These are phyloP conservation scores for Peromyscus nudipes DNA, from an alignment of 2,797 vertebrate genomes.

Conservation along the genomic window DNA sequence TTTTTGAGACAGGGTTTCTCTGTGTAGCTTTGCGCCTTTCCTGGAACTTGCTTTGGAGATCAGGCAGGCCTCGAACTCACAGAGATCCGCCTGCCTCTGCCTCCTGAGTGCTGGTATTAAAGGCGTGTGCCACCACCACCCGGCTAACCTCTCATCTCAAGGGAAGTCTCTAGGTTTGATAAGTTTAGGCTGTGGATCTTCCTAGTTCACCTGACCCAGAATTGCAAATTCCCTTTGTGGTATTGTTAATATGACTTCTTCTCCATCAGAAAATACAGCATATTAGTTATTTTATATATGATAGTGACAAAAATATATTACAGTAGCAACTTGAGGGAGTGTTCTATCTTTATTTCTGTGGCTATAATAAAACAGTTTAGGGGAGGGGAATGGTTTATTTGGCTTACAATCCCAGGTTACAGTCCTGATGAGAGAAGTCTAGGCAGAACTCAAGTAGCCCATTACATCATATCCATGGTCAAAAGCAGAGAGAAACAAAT, in stretches of 20 bases:
- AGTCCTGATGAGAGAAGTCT: background rate
- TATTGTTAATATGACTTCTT: background rate
- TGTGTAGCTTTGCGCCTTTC: too few relatives aligned
- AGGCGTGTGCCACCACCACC: too few relatives aligned
- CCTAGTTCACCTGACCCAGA: background rate
- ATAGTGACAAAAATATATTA: background rate
- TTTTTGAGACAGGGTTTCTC: too few relatives aligned
- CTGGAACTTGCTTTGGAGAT: too few relatives aligned
- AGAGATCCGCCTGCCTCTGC: too few relatives aligned
- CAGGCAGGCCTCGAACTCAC: too few relatives aligned
- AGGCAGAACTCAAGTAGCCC: background rate
- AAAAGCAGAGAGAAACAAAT: background rate
- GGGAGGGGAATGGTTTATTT: background rate
- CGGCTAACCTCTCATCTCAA: background rate
- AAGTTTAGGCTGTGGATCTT: background rate
- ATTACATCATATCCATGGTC: background rate
- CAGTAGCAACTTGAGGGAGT: background rate
- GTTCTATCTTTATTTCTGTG: background rate
- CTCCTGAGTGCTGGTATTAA: too few relatives aligned
- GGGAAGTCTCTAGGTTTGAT: background rate
- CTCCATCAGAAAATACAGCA: background rate
- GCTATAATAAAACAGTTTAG: background rate
- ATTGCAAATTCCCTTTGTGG: background rate
- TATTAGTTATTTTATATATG: background rate
- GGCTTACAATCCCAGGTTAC: background rate